A percentile compares a stretch with the other conserved stretches of the same genome.
phyloP scores from a whole-genome alignment of 2,888 invertebrate species.

The Sinodicranocentrus sp. region DNA sequence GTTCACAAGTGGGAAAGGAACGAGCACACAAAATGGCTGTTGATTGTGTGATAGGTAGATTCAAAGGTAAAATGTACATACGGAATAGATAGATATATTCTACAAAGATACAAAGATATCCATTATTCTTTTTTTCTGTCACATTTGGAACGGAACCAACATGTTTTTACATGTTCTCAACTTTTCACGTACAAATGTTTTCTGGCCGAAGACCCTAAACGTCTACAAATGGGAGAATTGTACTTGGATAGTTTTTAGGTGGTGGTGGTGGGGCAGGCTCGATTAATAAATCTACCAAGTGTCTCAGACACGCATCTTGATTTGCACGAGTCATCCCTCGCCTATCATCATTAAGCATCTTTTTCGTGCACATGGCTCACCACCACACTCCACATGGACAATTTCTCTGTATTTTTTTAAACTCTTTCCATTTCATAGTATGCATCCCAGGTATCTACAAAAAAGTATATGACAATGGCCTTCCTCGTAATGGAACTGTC shows the following conservation, averaged over 20 bases:
- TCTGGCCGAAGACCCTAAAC: conserved; percentile 42
- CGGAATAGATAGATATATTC: conserved; percentile 9
- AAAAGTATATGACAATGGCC: too few species aligned
- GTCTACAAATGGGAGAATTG: conserved; percentile 14
- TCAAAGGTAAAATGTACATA: conserved; percentile 11
- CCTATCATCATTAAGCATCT: conserved; percentile 43
- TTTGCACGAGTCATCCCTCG: conserved; percentile 51
- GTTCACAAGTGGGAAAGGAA: background rate
- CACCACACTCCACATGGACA: background rate
- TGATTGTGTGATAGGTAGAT: too few species aligned
- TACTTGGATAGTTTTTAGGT: background rate
- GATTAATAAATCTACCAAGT: conserved; percentile 60
- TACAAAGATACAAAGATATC: too few species aligned
- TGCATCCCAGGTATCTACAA: too few species aligned
- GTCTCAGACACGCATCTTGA: conserved; percentile 55
- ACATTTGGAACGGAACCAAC: conserved; percentile 64
- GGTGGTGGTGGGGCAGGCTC: conserved; percentile 38
- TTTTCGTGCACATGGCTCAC: conserved; percentile 23
- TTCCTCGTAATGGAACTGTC: conserved; percentile 1
- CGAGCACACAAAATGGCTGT: too few species aligned
- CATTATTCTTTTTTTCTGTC: conserved; percentile 41
- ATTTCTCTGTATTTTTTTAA: too few species aligned
- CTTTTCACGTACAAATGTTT: conserved; percentile 20
- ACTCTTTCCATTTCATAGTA: too few species aligned
- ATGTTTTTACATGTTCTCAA: conserved; percentile 32